These are phyloP conservation scores for Gnathochromis pfefferi DNA, from an alignment of 2,113 vertebrate species.

Conservation along the genomic window DNA sequence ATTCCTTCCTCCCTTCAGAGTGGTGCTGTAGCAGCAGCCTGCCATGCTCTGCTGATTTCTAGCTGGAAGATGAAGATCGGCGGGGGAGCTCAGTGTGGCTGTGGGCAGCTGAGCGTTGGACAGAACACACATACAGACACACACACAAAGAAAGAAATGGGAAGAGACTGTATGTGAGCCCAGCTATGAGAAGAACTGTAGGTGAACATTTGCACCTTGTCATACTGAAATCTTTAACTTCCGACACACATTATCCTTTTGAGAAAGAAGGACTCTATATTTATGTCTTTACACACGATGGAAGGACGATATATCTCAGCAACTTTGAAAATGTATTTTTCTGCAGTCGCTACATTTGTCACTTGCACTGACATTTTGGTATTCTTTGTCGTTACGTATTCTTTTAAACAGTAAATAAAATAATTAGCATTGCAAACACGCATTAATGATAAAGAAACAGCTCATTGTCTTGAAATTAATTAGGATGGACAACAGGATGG, in stretches of 20 bases:
- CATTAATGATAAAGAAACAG: background rate
- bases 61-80: slow-evolving; percentile 71
- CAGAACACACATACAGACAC: slow-evolving; percentile 10
- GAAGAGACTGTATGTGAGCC: background rate
- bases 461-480: background rate
- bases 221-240: background rate
- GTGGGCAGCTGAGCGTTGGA: slow-evolving; percentile 57
- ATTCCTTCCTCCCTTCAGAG: slow-evolving; percentile 50
- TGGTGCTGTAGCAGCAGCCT: slow-evolving; percentile 58
- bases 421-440: background rate
- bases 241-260: background rate
- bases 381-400: background rate
- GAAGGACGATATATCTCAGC: background rate
- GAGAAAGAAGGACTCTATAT: background rate
- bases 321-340: background rate
- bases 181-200: background rate
- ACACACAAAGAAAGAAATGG: background rate
- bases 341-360: background rate
- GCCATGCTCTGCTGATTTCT: slow-evolving; percentile 83
- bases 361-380: background rate
- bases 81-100: slow-evolving; percentile 65
- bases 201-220: slow-evolving; percentile 7
- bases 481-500: background rate
- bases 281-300: background rate
- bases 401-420: background rate